These are phyloP conservation scores for Talpa occidentalis DNA, from an alignment of 2,113 vertebrate species.

Conservation along the genomic window DNA sequence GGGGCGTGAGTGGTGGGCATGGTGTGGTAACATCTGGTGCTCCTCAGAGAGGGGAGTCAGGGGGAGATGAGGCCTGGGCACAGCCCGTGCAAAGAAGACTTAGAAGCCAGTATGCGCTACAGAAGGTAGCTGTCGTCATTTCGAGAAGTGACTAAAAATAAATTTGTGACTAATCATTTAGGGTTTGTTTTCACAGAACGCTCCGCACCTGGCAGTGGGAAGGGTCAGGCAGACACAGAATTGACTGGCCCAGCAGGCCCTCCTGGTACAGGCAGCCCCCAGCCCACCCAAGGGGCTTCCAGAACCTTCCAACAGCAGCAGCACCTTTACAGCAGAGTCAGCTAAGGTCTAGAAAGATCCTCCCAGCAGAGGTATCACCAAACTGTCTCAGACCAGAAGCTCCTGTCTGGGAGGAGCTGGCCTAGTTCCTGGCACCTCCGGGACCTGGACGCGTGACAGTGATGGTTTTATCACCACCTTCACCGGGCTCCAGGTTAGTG, in stretches of 20 bases:
- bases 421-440: background rate
- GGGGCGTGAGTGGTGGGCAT: no score
- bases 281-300: background rate
- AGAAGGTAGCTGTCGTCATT: background rate
- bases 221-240: background rate
- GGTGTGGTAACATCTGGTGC: no score
- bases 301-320: background rate
- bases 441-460: background rate
- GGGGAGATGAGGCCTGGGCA: background rate
- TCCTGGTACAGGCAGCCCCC: background rate
- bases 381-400: background rate
- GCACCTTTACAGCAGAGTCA: background rate
- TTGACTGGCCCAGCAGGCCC: background rate
- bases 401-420: background rate
- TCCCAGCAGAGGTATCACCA: background rate
- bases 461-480: background rate
- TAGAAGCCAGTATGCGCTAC: background rate
- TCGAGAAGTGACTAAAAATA: constrained; percentile 36
- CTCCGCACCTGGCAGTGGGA: background rate
- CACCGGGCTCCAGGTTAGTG: fast-evolving
- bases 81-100: background rate
- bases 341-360: background rate
- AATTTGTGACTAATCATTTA: background rate
- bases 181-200: background rate
- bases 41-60: background rate